Evolutionary conservation across 2,113 vertebrate genomes (phyloP), one percentile per base, ranked within the genome.

Genomic region (Variabilichromis moorii): DNA sequence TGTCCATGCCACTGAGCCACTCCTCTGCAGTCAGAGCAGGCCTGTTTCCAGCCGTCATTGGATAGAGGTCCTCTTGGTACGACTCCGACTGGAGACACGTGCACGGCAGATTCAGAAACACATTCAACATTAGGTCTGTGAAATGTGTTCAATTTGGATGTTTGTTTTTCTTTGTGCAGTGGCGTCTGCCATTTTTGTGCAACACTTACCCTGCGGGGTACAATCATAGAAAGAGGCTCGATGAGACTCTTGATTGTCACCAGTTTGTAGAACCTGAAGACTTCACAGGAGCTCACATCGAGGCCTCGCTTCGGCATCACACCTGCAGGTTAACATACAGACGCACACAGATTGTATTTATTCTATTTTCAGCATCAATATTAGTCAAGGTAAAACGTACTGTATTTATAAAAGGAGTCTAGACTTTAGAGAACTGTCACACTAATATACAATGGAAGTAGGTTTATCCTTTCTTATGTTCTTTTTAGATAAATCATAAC

Each of bases 11-110:
- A 0, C 79, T 91, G 73, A 99, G 96, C 99, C 99, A 99, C 92
- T 99, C 96, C 10, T 94, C 96, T 37, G 98, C 97, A 3, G 97
- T 97, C 95, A 99, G 71, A 3, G 98, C 96, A 1, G 99, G 97
- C 78, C 95, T 95, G 82, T 95, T 91, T 45, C 97, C 96, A 3
- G 97, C 96, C 0, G 98, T 99, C 96, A 98, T 96, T 0, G 99
- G 99, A 92, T 99, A 99, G 94, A 99, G 98, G 95, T 99, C 99
- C 81, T 98, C 98, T 89, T 99, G 99, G 96, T 98, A 99, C 0
- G 97, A 97, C 93, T 99, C 99, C 0, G 98, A 98, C 99, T 99
- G 95, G n/a, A 94, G 93, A 90, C 31, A 90, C 1, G 82, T 7
- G 88, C 0, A 82, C 37, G 63, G 57, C 2, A 66, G 14, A 45